Evolutionary conservation across 2,797 vertebrate species (phyloP).

Genomic region (Sebastes taczanowskii): DNA sequence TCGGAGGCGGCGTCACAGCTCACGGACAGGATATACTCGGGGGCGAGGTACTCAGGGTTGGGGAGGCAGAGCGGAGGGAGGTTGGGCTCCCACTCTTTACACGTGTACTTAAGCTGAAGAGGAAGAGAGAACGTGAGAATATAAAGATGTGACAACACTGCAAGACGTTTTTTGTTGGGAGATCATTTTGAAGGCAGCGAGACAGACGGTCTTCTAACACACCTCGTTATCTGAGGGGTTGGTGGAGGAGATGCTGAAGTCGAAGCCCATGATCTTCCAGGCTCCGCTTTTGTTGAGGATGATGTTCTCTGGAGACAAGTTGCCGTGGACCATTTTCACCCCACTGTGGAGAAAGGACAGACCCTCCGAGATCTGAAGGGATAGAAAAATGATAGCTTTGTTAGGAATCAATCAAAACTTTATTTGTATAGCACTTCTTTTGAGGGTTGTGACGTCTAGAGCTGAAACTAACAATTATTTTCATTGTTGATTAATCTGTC

Average conservation of each 20-base stretch:
- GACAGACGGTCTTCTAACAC: not conserved
- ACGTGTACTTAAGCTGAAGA: conserved; percentile 89
- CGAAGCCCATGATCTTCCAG: conserved; percentile 99
- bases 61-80: conserved; percentile 95
- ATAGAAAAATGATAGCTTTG: not conserved
- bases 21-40: conserved; percentile 97
- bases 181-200: not conserved
- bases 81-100: conserved; percentile 99
- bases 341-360: conserved; percentile 96
- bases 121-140: not conserved
- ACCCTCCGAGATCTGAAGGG: conserved; percentile 92
- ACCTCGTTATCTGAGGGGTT: conserved; percentile 97
- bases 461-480: no score
- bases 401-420: no score
- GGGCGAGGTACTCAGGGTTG: conserved; percentile 97
- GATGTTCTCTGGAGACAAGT: conserved; percentile 93
- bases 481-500: no score
- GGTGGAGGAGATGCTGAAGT: conserved; percentile 93
- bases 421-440: not conserved
- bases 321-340: conserved; percentile 98
- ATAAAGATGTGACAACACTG: not conserved
- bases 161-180: not conserved
- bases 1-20: conserved; percentile 97
- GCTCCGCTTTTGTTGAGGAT: conserved; percentile 98
- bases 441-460: fast-evolving